Conservation (phyloP, 2,113 vertebrate species). For the Passer montanus region DNA sequence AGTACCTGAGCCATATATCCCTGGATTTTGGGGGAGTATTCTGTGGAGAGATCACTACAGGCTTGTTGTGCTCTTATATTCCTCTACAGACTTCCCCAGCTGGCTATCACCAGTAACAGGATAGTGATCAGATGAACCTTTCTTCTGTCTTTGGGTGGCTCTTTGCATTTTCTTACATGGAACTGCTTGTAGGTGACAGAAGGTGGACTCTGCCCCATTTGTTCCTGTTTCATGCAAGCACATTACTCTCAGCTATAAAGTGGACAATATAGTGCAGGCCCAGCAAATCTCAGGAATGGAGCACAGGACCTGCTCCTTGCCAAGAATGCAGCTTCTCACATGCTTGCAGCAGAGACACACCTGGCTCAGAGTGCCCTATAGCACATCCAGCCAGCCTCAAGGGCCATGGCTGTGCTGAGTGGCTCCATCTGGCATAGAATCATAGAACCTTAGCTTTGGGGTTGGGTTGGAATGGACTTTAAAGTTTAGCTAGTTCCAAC, state of each 20-base stretch:
- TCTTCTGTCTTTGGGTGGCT: background rate
- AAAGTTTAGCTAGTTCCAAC: background rate
- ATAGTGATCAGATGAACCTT: background rate
- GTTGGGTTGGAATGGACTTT: background rate
- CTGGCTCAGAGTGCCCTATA: rapidly evolving
- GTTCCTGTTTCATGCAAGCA: background rate
- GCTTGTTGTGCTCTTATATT: background rate
- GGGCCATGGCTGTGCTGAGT: background rate
- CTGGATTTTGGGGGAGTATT: background rate
- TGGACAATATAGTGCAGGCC: background rate
- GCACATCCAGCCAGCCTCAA: background rate
- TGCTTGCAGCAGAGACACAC: background rate
- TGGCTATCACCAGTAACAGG: background rate
- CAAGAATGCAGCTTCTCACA: rapidly evolving
- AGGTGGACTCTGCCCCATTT: background rate
- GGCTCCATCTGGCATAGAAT: background rate
- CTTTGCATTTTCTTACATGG: background rate
- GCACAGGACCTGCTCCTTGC: background rate
- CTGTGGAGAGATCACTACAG: background rate
- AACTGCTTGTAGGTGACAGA: background rate
- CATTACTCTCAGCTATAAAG: background rate
- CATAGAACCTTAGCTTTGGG: background rate
- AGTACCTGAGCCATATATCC: background rate
- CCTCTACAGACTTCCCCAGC: background rate
- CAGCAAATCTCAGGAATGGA: background rate